phyloP scores from a whole-genome alignment of 2,797 vertebrate species.

The Catostomus latipinnis region DNA sequence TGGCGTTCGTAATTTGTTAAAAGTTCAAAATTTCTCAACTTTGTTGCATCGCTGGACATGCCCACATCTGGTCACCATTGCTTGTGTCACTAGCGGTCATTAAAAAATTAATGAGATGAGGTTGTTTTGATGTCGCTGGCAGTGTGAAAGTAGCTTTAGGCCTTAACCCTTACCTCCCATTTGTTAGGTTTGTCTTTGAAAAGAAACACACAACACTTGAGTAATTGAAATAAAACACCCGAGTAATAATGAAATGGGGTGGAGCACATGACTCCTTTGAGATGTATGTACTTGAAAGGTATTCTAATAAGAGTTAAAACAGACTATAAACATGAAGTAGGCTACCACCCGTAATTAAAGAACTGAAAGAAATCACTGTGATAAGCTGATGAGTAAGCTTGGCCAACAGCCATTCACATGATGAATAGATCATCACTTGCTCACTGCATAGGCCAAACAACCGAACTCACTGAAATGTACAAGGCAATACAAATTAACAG shows the following conservation, averaged over 20 bases:
- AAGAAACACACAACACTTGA: constrained; percentile 11
- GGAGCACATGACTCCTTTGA: constrained; percentile 22
- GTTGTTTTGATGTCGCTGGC: too few species aligned
- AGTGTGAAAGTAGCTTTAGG: neutral
- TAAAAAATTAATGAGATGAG: too few species aligned
- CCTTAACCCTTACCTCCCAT: neutral
- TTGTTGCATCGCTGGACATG: too few species aligned
- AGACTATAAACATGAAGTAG: constrained; percentile 24
- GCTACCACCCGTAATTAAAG: constrained; percentile 6
- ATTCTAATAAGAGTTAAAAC: constrained; percentile 18
- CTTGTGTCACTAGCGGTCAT: too few species aligned
- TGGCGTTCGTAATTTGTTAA: too few species aligned
- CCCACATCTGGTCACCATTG: too few species aligned
- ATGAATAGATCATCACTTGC: constrained; percentile 35
- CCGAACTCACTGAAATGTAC: constrained; percentile 18
- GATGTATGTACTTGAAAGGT: constrained; percentile 4
- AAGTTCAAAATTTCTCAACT: too few species aligned
- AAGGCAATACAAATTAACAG: constrained; percentile 8
- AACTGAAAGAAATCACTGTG: constrained; percentile 14
- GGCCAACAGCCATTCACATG: constrained; percentile 13
- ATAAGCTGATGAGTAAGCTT: constrained; percentile 32
- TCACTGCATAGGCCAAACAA: constrained; percentile 8
- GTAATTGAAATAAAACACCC: constrained; percentile 3
- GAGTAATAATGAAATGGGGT: constrained; percentile 7
- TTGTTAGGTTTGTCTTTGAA: constrained; percentile 1